Evolutionary conservation across 2,888 invertebrate genomes (phyloP).

Genomic region (Epistrophe eligans): DNA sequence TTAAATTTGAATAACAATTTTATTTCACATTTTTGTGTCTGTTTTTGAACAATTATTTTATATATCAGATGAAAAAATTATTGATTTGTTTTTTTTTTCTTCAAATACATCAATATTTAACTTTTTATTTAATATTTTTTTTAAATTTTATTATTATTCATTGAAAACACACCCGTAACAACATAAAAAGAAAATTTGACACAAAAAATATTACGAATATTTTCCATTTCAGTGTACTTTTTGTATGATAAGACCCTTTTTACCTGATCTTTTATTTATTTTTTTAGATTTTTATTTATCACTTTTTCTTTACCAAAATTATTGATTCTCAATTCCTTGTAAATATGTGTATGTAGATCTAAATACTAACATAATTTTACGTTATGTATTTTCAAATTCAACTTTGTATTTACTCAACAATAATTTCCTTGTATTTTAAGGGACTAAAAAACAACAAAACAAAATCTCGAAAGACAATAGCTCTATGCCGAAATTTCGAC

Average conservation of each 20-base stretch:
- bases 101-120: constrained; percentile 9
- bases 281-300: constrained; percentile 49
- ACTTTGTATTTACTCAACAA: too few species aligned
- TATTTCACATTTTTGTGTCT: constrained; percentile 3
- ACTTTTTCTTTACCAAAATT: constrained; percentile 41
- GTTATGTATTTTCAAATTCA: not conserved
- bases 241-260: constrained; percentile 39
- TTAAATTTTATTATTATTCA: not conserved
- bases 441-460: not conserved
- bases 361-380: not conserved
- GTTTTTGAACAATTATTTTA: not conserved
- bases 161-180: constrained; percentile 26
- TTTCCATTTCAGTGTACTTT: constrained; percentile 45
- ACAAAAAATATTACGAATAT: constrained; percentile 22
- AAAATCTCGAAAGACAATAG: not conserved
- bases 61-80: constrained; percentile 3
- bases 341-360: not conserved
- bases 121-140: constrained; percentile 1
- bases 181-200: not conserved
- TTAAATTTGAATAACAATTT: constrained; percentile 1
- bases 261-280: constrained; percentile 56
- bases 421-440: too few species aligned
- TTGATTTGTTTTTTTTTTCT: constrained; percentile 7
- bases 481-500: not conserved
- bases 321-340: constrained; percentile 58